Conservation (phyloP, 2,888 invertebrate genomes). For the Drosophila fulvimacula region DNA sequence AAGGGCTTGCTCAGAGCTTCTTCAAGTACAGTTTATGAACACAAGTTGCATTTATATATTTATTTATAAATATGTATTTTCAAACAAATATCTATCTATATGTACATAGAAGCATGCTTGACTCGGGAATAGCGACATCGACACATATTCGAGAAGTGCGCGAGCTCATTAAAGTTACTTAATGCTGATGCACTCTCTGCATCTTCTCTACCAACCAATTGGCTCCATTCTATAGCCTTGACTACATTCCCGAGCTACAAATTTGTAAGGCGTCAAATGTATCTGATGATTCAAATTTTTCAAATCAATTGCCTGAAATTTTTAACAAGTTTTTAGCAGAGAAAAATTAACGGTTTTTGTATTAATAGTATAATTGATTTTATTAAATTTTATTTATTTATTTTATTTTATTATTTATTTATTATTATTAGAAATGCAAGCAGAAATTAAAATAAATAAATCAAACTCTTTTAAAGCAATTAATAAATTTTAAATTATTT, state of each 20-base stretch:
- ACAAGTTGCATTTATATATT: conserved; percentile 1
- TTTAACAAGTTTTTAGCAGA: background rate
- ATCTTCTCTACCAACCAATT: conserved; percentile 37
- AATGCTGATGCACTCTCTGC: conserved; percentile 59
- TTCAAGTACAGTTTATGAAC: conserved; percentile 54
- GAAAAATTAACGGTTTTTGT: background rate
- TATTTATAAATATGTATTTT: conserved; percentile 12
- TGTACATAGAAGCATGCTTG: conserved; percentile 7
- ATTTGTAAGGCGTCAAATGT: background rate
- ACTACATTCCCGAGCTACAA: conserved; percentile 1
- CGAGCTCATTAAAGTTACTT: conserved; percentile 61
- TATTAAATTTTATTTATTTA: background rate
- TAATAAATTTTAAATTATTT: too few species aligned
- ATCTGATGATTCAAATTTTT: background rate
- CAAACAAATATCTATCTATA: conserved; percentile 26
- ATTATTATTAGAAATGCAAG: too few species aligned
- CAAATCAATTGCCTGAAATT: background rate
- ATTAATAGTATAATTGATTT: background rate
- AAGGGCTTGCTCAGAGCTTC: conserved; percentile 40
- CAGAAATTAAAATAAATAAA: too few species aligned
- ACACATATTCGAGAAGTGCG: conserved; percentile 65
- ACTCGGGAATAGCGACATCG: conserved; percentile 59
- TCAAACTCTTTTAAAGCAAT: too few species aligned
- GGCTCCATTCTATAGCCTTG: conserved; percentile 9
- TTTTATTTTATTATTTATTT: too few species aligned